Evolutionary conservation across 2,113 vertebrate species (phyloP), one percentile per base, ranked within the genome.

Genomic region (Erpornis zantholeuca): DNA sequence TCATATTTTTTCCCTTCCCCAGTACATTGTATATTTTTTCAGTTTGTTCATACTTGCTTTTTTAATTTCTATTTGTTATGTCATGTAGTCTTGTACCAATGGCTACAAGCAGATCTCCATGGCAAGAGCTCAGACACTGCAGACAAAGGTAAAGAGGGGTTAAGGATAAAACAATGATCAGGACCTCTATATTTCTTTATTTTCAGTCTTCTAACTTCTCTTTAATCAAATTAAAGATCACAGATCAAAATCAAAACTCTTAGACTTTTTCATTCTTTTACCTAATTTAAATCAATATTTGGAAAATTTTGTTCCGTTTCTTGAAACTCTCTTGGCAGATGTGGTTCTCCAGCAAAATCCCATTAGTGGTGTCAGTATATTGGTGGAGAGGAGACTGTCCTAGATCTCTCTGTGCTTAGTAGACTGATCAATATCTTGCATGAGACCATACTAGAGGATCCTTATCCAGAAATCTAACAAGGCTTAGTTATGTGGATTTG

Each of bases 81-180:
- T 98, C 97, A 94, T 98, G 61, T 98, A 99, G 99, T 99, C 97
- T 99, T 99, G 98, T 99, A 98, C 98, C 98, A 98, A 97, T 99
- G 98, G 98, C 98, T 99, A 92, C 98, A 99, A 98, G 98, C 99
- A 96, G 98, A 99, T 92, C 99, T 98, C 83, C 99, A 98, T 97
- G 98, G 98, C 98, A 98, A 95, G 98, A 99, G 98, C 97, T 98
- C 98, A 94, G 98, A 98, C 96, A 84, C 98, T 94, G 91, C 98
- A 97, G 97, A 98, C 96, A 94, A 97, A 95, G 99, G 99, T 99
- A 99, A 98, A 98, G 76, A 91, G 66, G 79, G 63, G 17, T 70
- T 88, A 75, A 94, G 90, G 88, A 92, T 63, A 81, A 96, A 90
- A 59, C 35, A 86, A 95, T 86, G 47, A 78, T 36, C 50, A 89